Percentiles rank a stretch among this genome's conserved stretches.
phyloP scores from a whole-genome alignment of 2,797 vertebrate genomes.

The Alectoris magna region DNA sequence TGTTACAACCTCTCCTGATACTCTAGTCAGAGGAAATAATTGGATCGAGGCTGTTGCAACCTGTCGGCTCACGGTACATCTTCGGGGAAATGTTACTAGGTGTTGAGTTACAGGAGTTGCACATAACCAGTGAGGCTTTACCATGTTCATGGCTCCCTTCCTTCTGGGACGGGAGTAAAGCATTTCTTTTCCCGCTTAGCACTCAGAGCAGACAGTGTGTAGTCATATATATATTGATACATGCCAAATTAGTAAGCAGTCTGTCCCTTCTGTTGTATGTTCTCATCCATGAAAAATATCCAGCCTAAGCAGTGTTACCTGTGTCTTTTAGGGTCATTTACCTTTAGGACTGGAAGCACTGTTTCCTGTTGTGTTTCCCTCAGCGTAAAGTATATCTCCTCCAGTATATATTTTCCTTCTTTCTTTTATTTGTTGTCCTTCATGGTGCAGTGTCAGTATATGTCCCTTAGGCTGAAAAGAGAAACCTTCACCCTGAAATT shows the following conservation, averaged over 20 bases:
- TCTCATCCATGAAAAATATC: not conserved
- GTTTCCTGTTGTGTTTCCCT: not conserved
- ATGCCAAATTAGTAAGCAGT: not conserved
- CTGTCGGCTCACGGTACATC: not conserved
- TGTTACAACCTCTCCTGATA: not conserved
- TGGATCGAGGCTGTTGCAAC: not conserved
- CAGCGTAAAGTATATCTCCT: not conserved
- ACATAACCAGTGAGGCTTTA: not conserved
- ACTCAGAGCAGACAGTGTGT: not conserved
- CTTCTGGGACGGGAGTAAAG: not conserved
- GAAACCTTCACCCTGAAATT: not conserved
- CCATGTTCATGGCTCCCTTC: not conserved
- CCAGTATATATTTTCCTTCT: not conserved
- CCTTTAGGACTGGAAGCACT: not conserved
- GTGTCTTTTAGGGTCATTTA: constrained; percentile 14
- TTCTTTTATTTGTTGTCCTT: not conserved
- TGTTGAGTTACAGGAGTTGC: not conserved
- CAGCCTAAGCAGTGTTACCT: not conserved
- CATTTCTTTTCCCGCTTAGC: not conserved
- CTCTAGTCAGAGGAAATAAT: not conserved
- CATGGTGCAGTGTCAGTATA: not conserved
- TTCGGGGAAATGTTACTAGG: not conserved
- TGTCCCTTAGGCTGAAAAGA: not conserved
- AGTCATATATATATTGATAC: not conserved
- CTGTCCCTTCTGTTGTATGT: not conserved